These are phyloP conservation scores for Xyliphius kryptos DNA, from an alignment of 2,113 vertebrate species.

Conservation along the genomic window DNA sequence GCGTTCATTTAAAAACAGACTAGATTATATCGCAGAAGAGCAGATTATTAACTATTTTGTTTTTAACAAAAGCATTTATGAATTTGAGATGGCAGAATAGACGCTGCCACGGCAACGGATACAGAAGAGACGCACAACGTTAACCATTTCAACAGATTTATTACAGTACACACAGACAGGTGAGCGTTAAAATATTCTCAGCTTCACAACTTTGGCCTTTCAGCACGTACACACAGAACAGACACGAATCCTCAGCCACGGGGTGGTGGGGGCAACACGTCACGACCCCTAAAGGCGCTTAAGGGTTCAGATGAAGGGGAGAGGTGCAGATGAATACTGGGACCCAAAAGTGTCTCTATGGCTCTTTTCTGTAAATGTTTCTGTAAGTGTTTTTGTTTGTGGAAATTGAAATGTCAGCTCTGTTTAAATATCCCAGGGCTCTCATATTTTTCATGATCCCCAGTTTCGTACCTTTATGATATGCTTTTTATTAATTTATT, in stretches of 20 bases:
- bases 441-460: slow-evolving; percentile 6
- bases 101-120: too few species aligned
- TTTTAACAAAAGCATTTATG: too few species aligned
- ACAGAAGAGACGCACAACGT: too few species aligned
- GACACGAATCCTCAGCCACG: slow-evolving; percentile 44
- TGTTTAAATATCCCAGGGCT: slow-evolving; percentile 11
- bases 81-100: too few species aligned
- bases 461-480: slow-evolving; percentile 29
- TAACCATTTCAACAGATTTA: too few species aligned
- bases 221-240: slow-evolving; percentile 30
- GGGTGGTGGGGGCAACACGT: slow-evolving; percentile 36
- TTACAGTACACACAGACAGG: slow-evolving; percentile 59
- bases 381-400: background rate
- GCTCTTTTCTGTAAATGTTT: background rate
- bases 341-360: slow-evolving; percentile 7
- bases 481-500: slow-evolving; percentile 43
- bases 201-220: slow-evolving; percentile 38
- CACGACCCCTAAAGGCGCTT: slow-evolving; percentile 42
- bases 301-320: slow-evolving; percentile 36
- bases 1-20: too few species aligned
- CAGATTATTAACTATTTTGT: too few species aligned
- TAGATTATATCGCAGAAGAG: too few species aligned
- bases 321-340: slow-evolving; percentile 17
- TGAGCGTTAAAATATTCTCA: slow-evolving; percentile 38
- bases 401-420: slow-evolving; percentile 19